phyloP scores from a whole-genome alignment of 2,888 invertebrate species.

The Tetranychus piercei region DNA sequence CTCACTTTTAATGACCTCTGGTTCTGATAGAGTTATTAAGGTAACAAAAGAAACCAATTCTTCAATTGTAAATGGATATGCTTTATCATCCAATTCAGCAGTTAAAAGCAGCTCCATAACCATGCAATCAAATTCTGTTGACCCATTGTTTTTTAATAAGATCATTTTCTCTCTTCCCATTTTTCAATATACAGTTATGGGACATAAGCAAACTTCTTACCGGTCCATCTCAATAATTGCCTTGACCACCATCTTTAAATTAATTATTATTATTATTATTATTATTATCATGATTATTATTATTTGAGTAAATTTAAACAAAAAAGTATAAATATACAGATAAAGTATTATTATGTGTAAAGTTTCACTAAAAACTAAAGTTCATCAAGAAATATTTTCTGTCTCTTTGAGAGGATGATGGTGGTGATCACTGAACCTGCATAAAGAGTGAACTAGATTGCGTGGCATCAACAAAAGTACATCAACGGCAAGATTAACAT shows the following conservation, averaged over 20 bases:
- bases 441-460: no score
- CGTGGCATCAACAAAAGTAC: no score
- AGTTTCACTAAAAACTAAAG: no score
- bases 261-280: not conserved
- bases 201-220: conserved; percentile 24
- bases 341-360: not conserved
- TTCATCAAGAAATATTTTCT: no score
- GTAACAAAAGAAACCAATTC: conserved; percentile 27
- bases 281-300: not conserved
- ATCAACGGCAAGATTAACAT: no score
- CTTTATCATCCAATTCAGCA: not conserved
- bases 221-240: conserved; percentile 9
- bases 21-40: conserved; percentile 84
- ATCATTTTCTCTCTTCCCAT: not conserved
- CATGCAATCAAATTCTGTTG: conserved; percentile 3
- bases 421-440: no score
- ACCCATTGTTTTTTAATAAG: conserved; percentile 7
- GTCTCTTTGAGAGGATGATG: no score
- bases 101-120: no score
- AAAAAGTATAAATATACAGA: not conserved
- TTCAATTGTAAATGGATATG: conserved; percentile 8
- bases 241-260: conserved; percentile 1
- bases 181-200: conserved; percentile 23
- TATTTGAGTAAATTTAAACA: not conserved
- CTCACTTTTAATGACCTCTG: conserved; percentile 71